Evolutionary conservation across 2,888 invertebrate species (phyloP), one percentile per base, ranked within the genome.

Genomic region (Pollenia amentaria): DNA sequence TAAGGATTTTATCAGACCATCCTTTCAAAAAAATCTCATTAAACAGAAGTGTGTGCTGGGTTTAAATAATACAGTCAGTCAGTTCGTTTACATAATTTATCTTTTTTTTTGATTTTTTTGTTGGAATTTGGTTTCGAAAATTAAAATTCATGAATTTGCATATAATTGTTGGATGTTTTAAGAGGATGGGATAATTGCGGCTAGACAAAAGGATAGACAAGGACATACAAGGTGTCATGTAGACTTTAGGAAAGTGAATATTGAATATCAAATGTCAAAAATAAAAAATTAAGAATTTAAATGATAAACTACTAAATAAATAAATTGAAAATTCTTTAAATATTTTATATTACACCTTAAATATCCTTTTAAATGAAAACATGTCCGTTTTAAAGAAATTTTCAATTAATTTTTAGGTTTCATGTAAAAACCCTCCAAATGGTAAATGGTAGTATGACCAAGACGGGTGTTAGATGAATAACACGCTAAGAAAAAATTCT

Each of bases 41-140:
- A 72, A 65, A 29, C 40, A 1, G 51, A 44, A 51, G 78, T 53
- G 84, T 60, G 73, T 73, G 38, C 40, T 21, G 18, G 38, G 14
- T 8, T 57, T 60, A 10, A 44, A 51, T 67, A 16, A 75, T 29
- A 51, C 38, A 53, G 16, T 51, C 73, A 77, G 38, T 64, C 53
- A 75, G 76, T 48, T 77, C 77, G 77, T 84, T 84, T 65, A 48
- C 83, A 84, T 84, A 84, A 84, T 65, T 84, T 83, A 60, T 76
- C 11, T 55, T 40, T 38, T 21, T 57, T 57, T 67, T 53, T 73
- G 0, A 42, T 4, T 46, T 14, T 18, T 64, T 62, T 51, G 10
- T 11, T 48, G 16, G n/a, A 57, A 29, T 67, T 29, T 12, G 46
- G 42, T 80, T 51, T 40, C 70, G n/a, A 44, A 75, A 83, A 79